Evolutionary conservation across 1,140 invertebrate species (phyloP), one percentile per base, ranked within the genome.

Genomic region (Holotrichia oblita): DNA sequence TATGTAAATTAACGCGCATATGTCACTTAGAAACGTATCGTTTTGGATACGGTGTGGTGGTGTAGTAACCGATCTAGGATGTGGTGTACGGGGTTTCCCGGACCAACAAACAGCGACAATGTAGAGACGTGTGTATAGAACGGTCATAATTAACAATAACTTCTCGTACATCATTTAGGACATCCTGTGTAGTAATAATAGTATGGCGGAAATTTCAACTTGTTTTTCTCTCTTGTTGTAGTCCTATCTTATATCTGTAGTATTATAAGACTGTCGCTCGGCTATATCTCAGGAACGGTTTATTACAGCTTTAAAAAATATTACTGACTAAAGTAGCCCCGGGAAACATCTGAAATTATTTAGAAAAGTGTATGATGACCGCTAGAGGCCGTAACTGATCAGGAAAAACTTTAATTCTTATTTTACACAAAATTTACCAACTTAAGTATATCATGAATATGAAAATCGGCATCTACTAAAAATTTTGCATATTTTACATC

Each of bases 1-100:
- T 81, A 83, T 83, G 82, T 81, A 83, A 78, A 83, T 82, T 81
- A 79, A 12, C 77, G 75, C 80, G 77, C 79, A 82, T 81, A 81
- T 83, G 81, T 83, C 80, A 82, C 76, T 76, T 69, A 72, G 44
- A 61, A 42, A 73, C 72, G 72, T 73, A n/a, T 73, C 24, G 61
- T 64, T 64, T 64, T 20, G 61, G 61, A 20, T 64, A 48, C 44
- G 44, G 44, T 41, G 40, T 10, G 40, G 40, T 48, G 44, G n/a
- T n/a, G n/a, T n/a, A n/a, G 61, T 10, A 20, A 9, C 61, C 24
- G 61, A 9, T 24, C 61, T 64, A 10, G 61, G 61, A 22, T 48
- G n/a, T 10, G 44, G 12, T 10, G 44, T 48, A 12, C 44, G 42
- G 42, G 42, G 42, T 10, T 48, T n/a, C 44, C 3, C 44, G 44